Evolutionary conservation across 2,797 vertebrate genomes (phyloP).

Genomic region (Clarias platycephalus): DNA sequence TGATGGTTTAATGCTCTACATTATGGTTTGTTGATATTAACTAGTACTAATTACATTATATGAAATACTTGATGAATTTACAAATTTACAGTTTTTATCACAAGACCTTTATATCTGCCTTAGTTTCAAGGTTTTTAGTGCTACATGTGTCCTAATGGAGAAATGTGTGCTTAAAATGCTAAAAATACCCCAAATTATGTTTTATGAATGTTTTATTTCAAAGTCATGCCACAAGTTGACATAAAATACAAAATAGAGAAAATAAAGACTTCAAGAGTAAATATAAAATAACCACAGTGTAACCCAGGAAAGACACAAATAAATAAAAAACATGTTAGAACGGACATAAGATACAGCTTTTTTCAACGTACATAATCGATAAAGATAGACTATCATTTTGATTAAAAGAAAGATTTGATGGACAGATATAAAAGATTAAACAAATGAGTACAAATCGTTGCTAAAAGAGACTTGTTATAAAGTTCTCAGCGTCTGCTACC

Average conservation of each 20-base stretch:
- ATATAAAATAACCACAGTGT: constrained; percentile 83
- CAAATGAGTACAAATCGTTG: constrained; percentile 77
- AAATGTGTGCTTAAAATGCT: neutral
- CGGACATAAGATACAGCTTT: constrained; percentile 62
- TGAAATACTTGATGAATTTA: neutral
- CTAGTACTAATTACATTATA: neutral
- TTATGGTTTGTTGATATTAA: neutral
- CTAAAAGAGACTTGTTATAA: constrained; percentile 77
- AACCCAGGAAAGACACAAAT: constrained; percentile 68
- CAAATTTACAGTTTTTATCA: neutral
- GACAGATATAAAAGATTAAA: constrained; percentile 75
- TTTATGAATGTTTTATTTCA: constrained; percentile 74
- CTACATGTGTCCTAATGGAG: neutral
- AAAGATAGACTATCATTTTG: constrained; percentile 59
- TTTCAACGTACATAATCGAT: constrained; percentile 62
- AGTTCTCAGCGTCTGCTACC: constrained; percentile 72
- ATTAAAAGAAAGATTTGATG: constrained; percentile 63
- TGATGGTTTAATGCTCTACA: neutral
- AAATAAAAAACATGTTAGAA: constrained; percentile 26
- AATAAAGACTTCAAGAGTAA: constrained; percentile 60
- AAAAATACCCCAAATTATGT: constrained; percentile 38
- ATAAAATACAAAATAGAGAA: constrained; percentile 81
- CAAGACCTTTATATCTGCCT: neutral
- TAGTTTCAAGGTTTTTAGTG: neutral
- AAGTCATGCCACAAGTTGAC: constrained; percentile 86